Base-by-base conservation (phyloP, 2,797 vertebrate species). In the Lophura swinhoii region DNA sequence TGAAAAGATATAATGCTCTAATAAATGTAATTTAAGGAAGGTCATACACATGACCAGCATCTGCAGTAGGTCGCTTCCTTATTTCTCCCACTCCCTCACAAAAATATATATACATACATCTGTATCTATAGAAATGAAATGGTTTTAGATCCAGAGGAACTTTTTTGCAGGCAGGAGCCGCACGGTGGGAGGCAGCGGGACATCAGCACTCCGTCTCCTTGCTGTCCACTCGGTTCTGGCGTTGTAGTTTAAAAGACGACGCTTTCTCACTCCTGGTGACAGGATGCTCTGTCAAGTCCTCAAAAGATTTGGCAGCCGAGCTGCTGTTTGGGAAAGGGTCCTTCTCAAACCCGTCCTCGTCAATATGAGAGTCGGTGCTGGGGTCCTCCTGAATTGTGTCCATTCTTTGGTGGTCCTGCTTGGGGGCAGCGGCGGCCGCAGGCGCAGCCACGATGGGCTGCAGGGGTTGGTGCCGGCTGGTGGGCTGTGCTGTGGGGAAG, bases 381-480 rank as follows among this genome's bases (percentile, higher is more conserved):
- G 98, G 98, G 97, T 99, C 99, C 97, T 99, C 99, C 98, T 98
- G 98, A 97, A 99, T 99, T 9, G 99, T 99, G 97, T 98, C 99
- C 99, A 99, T 99, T 22, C 98, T 96, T 9, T 97, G 98, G 83
- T 98, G 98, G 73, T 99, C 99, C 70, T 95, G 90, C 11, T 97
- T 97, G 1, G 97, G 97, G 4, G 97, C 97, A 2, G 75, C 85
- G 2, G 97, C 84, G 5, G 48, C 95, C 16, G 91, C 95, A 3
- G 93, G 98, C 73, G 93, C 95, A 14, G 92, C 94, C 0, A 91
- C 33, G 44, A 94, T 28, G 1, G 97, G 88, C 81, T 97, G 98
- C 81, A 97, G 88, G 0, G 97, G 94, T 90, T 98, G 98, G 67
- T 97, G 98, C 26, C 98, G 95, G 72, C 96, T 96, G 0, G 96